phyloP scores from a whole-genome alignment of 2,113 vertebrate genomes.

The Fulica atra region DNA sequence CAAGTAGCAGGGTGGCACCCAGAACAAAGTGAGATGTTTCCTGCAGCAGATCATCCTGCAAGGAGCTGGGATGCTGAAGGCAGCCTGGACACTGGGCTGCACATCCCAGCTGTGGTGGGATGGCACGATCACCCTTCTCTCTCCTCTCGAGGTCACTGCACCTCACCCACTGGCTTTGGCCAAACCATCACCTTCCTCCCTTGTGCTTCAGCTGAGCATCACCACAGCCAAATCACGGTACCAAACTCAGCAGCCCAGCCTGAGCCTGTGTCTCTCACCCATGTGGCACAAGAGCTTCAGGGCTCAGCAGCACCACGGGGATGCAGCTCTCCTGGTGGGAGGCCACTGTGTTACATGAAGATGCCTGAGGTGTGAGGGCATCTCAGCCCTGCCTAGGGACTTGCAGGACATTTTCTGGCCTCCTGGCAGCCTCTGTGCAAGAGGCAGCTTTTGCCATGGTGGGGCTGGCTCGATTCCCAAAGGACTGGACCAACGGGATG shows the following conservation, averaged over 20 bases:
- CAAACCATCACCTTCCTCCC: not conserved
- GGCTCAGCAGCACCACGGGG: not conserved
- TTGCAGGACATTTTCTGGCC: not conserved
- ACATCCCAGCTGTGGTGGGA: not conserved
- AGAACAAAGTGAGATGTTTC: not conserved
- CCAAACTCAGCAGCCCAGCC: not conserved
- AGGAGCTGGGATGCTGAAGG: not conserved
- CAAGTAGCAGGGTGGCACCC: not conserved
- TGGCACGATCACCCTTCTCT: not conserved
- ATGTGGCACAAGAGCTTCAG: accelerated
- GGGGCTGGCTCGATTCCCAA: accelerated
- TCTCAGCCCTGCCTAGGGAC: not conserved
- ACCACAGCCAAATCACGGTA: too few relatives aligned
- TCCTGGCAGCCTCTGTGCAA: not conserved
- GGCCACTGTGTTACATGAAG: accelerated
- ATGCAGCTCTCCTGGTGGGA: accelerated
- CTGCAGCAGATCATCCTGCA: not conserved
- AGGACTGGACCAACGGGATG: not conserved
- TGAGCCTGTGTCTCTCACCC: accelerated
- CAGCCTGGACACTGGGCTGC: not conserved
- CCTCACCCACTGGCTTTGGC: not conserved
- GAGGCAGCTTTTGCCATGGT: accelerated
- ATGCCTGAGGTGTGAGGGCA: not conserved
- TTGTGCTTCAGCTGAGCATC: not conserved
- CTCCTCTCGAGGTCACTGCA: not conserved